phyloP scores from a whole-genome alignment of 2,113 vertebrate species.

The Rynchops niger region DNA sequence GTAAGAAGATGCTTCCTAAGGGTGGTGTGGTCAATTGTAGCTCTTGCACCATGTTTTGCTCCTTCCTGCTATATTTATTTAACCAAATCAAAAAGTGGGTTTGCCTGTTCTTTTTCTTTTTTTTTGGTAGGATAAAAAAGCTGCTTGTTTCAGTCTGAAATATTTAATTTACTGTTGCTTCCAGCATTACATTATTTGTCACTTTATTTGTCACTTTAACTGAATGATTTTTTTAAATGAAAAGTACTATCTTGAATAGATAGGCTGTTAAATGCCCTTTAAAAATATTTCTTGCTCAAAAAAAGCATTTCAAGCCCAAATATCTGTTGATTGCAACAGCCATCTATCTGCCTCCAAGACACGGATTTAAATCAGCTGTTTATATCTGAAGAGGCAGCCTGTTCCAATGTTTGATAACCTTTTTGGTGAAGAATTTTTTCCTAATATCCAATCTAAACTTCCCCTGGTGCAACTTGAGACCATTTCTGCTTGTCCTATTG shows the following conservation, averaged over 20 bases:
- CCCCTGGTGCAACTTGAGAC: not conserved
- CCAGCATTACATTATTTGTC: not conserved
- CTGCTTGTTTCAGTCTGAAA: not conserved
- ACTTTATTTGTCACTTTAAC: not conserved
- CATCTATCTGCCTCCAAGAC: not conserved
- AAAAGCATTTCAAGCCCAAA: not conserved
- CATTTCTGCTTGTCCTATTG: not conserved
- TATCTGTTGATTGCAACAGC: not conserved
- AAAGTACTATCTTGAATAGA: not conserved
- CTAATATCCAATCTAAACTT: not conserved
- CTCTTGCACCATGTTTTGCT: not conserved
- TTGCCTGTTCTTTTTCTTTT: not conserved
- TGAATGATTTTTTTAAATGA: fast-evolving
- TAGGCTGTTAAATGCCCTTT: not conserved
- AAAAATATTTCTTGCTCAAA: not conserved
- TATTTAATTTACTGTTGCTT: not conserved
- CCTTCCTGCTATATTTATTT: not conserved
- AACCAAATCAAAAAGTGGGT: not conserved
- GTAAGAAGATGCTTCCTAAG: not conserved
- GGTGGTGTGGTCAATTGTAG: not conserved
- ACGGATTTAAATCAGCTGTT: not conserved
- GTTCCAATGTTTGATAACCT: not conserved
- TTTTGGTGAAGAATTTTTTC: not conserved
- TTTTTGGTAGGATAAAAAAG: not conserved
- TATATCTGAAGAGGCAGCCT: not conserved